A percentile compares a stretch with the other conserved stretches of the same genome.
Evolutionary conservation across 2,888 invertebrate genomes (phyloP).

Genomic region (Elysia crispata): DNA sequence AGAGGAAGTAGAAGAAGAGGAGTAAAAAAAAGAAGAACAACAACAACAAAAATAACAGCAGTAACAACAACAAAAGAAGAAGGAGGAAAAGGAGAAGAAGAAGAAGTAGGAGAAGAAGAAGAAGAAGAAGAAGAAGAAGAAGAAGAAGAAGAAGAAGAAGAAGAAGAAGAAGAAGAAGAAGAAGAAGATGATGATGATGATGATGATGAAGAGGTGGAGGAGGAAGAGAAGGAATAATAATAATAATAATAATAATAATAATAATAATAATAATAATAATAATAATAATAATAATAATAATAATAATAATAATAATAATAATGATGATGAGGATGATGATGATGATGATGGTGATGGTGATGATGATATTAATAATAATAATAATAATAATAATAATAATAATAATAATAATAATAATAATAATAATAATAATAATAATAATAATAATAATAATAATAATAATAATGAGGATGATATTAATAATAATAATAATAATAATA

Average conservation of each 20-base stretch:
- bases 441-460: not conserved
- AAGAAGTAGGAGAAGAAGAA: too few relatives aligned
- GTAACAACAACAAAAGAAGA: too few relatives aligned
- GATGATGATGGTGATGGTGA: conserved; percentile 13
- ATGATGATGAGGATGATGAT: conserved; percentile 13
- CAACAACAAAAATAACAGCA: too few relatives aligned
- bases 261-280: too few relatives aligned
- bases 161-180: conserved; percentile 9
- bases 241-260: too few relatives aligned
- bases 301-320: not conserved
- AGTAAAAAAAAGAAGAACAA: too few relatives aligned
- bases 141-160: conserved; percentile 9
- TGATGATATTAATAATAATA: not conserved
- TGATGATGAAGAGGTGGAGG: too few relatives aligned
- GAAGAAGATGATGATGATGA: not conserved
- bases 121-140: conserved; percentile 9
- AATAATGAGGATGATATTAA: too few relatives aligned
- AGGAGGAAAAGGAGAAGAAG: too few relatives aligned
- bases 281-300: not conserved
- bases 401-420: not conserved
- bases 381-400: not conserved
- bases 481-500: too few relatives aligned
- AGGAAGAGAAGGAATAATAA: too few relatives aligned
- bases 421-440: not conserved
- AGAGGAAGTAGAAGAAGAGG: too few relatives aligned